These are phyloP conservation scores for Mastomys natalensis DNA, from an alignment of 2,113 vertebrate species.

Conservation along the genomic window DNA sequence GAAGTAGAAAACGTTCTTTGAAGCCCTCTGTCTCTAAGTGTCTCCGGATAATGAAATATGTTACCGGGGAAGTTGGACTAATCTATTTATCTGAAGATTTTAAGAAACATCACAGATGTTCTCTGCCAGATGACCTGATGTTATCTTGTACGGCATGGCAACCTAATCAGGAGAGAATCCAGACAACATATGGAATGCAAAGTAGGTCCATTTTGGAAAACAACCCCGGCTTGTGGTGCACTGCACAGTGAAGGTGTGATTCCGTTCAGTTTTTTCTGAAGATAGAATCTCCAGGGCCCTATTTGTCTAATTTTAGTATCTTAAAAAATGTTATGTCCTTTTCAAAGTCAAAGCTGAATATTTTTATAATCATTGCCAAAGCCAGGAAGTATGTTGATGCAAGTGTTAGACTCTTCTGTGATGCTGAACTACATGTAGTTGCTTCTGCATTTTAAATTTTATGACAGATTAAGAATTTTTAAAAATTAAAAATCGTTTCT, in stretches of 20 bases:
- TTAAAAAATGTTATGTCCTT: background rate
- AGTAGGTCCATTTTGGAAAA: conserved; percentile 30
- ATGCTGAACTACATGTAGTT: conserved; percentile 46
- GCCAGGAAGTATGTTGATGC: background rate
- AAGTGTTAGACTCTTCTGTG: background rate
- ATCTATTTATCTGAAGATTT: conserved; percentile 45
- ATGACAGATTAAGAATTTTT: conserved; percentile 46
- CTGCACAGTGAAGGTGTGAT: background rate
- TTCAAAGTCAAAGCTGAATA: background rate
- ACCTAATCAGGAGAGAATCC: conserved; percentile 2
- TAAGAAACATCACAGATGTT: conserved; percentile 22
- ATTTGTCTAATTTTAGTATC: background rate
- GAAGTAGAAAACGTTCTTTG: background rate
- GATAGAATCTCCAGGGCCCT: background rate
- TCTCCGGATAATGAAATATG: conserved; percentile 57
- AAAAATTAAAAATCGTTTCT: conserved; percentile 24
- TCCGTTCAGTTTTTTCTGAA: conserved; percentile 17
- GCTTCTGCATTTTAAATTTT: conserved; percentile 67
- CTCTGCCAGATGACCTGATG: background rate
- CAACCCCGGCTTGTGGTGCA: background rate
- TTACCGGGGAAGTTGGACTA: conserved; percentile 46
- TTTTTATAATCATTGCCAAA: conserved; percentile 19
- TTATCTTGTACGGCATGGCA: background rate
- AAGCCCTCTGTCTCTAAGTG: background rate
- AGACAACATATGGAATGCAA: background rate